phyloP scores from a whole-genome alignment of 2,797 vertebrate species.

The Basileuterus tristriatus region DNA sequence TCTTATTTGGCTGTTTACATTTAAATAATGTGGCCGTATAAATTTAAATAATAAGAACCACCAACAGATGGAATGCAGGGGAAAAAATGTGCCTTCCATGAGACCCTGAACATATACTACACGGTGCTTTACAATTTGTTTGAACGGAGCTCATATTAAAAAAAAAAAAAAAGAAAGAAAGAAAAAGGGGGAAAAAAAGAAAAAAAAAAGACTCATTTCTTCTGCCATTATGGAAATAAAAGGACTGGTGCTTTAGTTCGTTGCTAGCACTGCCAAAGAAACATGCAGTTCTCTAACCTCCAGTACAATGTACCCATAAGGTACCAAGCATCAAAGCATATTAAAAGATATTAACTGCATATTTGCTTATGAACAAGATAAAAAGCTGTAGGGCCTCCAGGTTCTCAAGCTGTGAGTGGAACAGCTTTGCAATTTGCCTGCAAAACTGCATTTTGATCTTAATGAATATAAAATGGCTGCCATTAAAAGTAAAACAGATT shows the following conservation, averaged over 20 bases:
- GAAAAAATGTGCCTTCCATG: constrained; percentile 61
- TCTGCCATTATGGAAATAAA: constrained; percentile 81
- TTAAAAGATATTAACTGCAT: constrained; percentile 92
- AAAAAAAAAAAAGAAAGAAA: constrained; percentile 28
- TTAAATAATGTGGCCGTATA: constrained; percentile 80
- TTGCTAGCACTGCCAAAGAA: constrained; percentile 77
- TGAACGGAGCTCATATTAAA: constrained; percentile 68
- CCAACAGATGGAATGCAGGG: constrained; percentile 76
- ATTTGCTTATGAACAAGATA: constrained; percentile 91
- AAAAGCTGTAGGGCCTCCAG: constrained; percentile 90
- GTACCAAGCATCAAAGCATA: constrained; percentile 91
- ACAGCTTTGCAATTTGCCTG: constrained; percentile 99
- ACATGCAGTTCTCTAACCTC: constrained; percentile 82
- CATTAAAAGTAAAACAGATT: constrained; percentile 98
- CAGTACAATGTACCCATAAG: constrained; percentile 88
- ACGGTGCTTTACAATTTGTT: constrained; percentile 76
- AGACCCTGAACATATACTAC: constrained; percentile 73
- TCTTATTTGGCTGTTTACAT: constrained; percentile 82
- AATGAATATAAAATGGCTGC: constrained; percentile 99
- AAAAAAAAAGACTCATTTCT: constrained; percentile 71
- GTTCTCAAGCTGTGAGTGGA: constrained; percentile 97
- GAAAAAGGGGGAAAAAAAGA: neutral
- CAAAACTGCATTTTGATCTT: constrained; percentile 98
- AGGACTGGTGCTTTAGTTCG: constrained; percentile 73
- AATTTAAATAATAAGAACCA: constrained; percentile 79